phyloP scores from a whole-genome alignment of 1,140 invertebrate genomes.

The Calycopis cecrops region DNA sequence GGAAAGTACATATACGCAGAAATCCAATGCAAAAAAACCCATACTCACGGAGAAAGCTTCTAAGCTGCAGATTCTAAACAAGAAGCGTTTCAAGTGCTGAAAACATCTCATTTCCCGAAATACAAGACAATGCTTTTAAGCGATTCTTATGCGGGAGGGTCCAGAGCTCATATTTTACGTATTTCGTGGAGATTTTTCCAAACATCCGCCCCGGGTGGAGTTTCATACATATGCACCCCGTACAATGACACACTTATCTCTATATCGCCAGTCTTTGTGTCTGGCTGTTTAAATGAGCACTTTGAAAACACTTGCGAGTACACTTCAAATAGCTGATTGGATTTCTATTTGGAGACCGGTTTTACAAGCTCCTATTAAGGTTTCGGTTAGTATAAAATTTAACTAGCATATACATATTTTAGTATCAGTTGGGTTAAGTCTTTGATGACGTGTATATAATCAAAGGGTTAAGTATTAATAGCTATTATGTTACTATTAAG shows the following conservation, averaged over 20 bases:
- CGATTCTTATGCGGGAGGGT: constrained; percentile 43
- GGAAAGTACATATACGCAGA: too few relatives aligned
- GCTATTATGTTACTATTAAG: too few relatives aligned
- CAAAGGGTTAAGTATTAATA: too few relatives aligned
- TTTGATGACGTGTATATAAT: too few relatives aligned
- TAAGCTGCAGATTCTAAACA: constrained; percentile 38
- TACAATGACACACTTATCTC: constrained; percentile 22
- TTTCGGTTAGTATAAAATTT: too few relatives aligned
- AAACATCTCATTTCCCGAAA: constrained; percentile 53
- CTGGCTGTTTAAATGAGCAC: constrained; percentile 17
- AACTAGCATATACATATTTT: too few relatives aligned
- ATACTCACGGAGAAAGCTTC: constrained; percentile 17
- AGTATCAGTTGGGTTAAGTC: too few relatives aligned
- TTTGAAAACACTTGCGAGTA: constrained; percentile 3
- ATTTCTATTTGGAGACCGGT: too few relatives aligned
- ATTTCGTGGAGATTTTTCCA: constrained; percentile 29
- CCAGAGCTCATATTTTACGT: constrained; percentile 35
- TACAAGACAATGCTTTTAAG: constrained; percentile 71
- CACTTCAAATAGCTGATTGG: not conserved
- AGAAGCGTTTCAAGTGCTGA: constrained; percentile 44
- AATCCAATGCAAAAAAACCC: constrained; percentile 8
- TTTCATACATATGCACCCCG: constrained; percentile 36
- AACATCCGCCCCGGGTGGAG: constrained; percentile 26
- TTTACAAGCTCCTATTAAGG: too few relatives aligned
- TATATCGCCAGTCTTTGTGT: constrained; percentile 28